Evolutionary conservation across 2,888 invertebrate species (phyloP).

Genomic region (Smittia aterrima): DNA sequence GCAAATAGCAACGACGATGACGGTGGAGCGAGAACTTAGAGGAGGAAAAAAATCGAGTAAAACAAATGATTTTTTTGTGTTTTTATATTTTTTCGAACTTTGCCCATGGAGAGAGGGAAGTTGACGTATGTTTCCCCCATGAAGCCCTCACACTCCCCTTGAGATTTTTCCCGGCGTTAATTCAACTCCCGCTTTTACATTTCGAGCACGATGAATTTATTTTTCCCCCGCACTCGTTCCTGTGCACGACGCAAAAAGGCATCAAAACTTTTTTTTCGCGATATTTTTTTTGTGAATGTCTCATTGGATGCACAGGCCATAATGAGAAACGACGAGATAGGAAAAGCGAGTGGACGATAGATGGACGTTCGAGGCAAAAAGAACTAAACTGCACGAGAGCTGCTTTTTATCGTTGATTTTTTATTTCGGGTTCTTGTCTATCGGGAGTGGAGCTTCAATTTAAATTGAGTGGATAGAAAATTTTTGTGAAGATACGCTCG

Average conservation of each 20-base stretch:
- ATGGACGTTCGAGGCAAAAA: not conserved
- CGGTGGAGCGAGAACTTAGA: not conserved
- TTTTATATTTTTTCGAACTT: not conserved
- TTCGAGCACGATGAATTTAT: not conserved
- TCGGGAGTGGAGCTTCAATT: not conserved
- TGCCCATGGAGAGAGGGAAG: not conserved
- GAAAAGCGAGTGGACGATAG: not conserved
- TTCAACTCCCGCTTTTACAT: not conserved
- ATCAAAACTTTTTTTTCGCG: constrained; percentile 8
- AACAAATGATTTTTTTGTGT: not conserved
- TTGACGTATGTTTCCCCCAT: not conserved
- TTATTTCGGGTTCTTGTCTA: not conserved
- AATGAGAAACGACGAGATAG: constrained; percentile 3
- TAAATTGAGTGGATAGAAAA: not conserved
- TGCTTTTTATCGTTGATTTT: not conserved
- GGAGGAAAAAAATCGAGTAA: not conserved
- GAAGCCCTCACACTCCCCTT: not conserved
- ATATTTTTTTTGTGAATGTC: not conserved
- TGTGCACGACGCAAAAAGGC: not conserved
- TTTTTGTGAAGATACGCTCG: not conserved
- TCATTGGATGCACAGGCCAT: not conserved
- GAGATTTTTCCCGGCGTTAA: not conserved
- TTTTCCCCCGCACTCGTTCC: not conserved
- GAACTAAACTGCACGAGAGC: not conserved
- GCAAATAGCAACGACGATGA: not conserved